Conservation (phyloP, 2,888 invertebrate genomes). For the Temnothorax rugatulus region DNA sequence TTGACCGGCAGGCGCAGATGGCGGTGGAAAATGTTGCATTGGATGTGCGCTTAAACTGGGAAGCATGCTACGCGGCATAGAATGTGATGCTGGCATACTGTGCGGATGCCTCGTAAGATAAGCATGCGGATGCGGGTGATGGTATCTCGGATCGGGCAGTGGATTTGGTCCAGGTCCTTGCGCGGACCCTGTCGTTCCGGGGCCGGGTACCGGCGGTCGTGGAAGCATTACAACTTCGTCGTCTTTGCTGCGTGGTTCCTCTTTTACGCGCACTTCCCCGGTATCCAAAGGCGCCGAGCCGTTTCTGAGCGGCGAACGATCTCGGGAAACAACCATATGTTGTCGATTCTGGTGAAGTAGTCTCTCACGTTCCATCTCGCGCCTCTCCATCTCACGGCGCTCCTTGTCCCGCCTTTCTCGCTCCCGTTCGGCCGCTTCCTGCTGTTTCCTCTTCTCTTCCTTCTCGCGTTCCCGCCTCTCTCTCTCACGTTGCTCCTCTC, state of each 20-base stretch:
- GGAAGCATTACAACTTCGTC: constrained; percentile 87
- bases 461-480: constrained; percentile 86
- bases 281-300: constrained; percentile 85
- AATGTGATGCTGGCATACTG: constrained; percentile 87
- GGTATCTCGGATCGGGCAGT: constrained; percentile 88
- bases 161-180: constrained; percentile 85
- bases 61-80: constrained; percentile 87
- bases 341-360: constrained; percentile 86
- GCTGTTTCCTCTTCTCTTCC: constrained; percentile 85
- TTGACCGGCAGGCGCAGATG: constrained; percentile 85
- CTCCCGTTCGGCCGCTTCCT: constrained; percentile 83
- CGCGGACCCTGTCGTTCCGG: constrained; percentile 71
- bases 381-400: constrained; percentile 88
- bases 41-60: constrained; percentile 87
- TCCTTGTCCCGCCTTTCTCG: constrained; percentile 87
- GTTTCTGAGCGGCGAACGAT: constrained; percentile 93
- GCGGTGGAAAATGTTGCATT: constrained; percentile 86
- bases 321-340: constrained; percentile 85
- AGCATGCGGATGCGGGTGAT: constrained; percentile 87
- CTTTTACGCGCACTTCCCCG: constrained; percentile 89
- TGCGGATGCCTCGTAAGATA: constrained; percentile 85
- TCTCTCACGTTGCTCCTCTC: constrained; percentile 83
- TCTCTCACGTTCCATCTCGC: constrained; percentile 88
- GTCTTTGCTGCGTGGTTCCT: constrained; percentile 89
- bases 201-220: constrained; percentile 77